These are phyloP conservation scores for Drosophila mayri DNA, from an alignment of 1,140 invertebrate genomes.

Conservation along the genomic window DNA sequence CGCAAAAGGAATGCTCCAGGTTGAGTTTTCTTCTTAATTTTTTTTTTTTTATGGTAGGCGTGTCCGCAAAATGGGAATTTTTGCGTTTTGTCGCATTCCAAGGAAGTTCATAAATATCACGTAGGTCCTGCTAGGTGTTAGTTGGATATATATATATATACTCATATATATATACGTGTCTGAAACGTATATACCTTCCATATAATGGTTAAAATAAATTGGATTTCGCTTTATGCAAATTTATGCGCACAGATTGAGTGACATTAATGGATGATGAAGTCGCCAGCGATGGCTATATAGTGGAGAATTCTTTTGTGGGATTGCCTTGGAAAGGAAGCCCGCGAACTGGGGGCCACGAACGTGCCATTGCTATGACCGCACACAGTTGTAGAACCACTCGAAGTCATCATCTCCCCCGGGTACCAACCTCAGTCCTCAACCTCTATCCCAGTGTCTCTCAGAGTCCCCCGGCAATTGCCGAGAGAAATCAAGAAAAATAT, in stretches of 20 bases:
- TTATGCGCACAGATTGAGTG: constrained; percentile 81
- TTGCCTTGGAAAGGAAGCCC: neutral
- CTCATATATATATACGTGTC: constrained; percentile 1
- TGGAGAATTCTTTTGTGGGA: constrained; percentile 19
- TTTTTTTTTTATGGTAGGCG: neutral
- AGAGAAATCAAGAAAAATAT: neutral
- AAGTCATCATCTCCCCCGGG: neutral
- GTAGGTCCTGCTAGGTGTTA: constrained; percentile 21
- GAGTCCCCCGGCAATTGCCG: too few species aligned
- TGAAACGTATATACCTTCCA: neutral
- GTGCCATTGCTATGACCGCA: constrained; percentile 39
- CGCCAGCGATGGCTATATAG: constrained; percentile 37
- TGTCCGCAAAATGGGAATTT: constrained; percentile 51
- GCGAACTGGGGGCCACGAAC: constrained; percentile 5
- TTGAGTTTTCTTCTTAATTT: neutral
- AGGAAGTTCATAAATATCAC: constrained; percentile 27
- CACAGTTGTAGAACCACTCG: constrained; percentile 10
- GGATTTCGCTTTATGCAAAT: constrained; percentile 81
- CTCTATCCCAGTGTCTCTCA: neutral
- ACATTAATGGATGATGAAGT: constrained; percentile 82
- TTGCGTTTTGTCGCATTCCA: constrained; percentile 27
- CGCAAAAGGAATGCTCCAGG: constrained; percentile 37
- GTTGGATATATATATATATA: neutral
- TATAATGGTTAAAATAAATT: constrained; percentile 64
- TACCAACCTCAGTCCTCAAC: neutral